Conservation (phyloP, 2,113 vertebrate genomes). For the Cervus canadensis region DNA sequence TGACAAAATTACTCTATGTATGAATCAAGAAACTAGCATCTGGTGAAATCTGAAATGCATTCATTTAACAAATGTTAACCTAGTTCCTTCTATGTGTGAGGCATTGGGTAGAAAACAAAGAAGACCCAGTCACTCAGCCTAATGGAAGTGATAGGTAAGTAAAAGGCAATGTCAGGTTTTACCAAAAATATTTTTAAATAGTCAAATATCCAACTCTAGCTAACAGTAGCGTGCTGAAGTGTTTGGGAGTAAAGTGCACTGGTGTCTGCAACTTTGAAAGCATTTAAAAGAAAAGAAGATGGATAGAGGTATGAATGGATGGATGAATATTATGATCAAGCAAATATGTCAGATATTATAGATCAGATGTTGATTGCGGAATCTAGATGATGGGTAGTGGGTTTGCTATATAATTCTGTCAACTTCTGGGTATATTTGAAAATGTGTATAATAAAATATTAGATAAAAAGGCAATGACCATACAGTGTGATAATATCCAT, state of each 20-base stretch:
- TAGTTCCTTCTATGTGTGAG: not conserved
- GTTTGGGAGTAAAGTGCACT: not conserved
- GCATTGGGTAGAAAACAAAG: not conserved
- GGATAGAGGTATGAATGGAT: not conserved
- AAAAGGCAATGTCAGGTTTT: not conserved
- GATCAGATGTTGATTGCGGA: not conserved
- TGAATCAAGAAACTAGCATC: not conserved
- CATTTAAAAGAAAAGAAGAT: not conserved
- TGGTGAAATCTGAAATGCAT: not conserved
- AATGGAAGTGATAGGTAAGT: not conserved
- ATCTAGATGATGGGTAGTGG: not conserved
- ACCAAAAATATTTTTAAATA: not conserved
- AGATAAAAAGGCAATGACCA: not conserved
- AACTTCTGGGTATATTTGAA: slow-evolving; percentile 4
- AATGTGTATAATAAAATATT: not conserved
- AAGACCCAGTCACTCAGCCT: not conserved
- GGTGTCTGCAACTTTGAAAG: not conserved
- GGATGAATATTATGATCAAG: not conserved
- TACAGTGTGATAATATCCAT: not conserved
- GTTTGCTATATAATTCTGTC: not conserved
- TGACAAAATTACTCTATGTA: not conserved
- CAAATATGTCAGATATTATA: not conserved
- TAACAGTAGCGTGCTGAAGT: not conserved
- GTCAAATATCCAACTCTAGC: not conserved
- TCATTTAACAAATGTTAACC: not conserved